Conservation (phyloP, 2,797 vertebrate species). For the Periophthalmus magnuspinnatus region DNA sequence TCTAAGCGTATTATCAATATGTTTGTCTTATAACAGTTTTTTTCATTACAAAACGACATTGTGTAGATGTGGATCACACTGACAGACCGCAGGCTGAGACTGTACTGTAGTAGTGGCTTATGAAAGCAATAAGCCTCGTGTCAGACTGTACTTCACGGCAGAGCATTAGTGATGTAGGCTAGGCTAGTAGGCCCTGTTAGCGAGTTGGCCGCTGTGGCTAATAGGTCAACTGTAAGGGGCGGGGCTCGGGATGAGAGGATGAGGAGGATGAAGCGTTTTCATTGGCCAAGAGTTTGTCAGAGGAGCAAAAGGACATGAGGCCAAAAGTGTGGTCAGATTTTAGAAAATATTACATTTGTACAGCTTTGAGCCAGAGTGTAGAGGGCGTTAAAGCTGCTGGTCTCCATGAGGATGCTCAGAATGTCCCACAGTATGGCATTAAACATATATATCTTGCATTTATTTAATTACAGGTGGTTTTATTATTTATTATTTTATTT, state of each 20-base stretch:
- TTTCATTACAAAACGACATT: background rate
- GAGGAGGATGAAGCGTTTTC: slow-evolving; percentile 51
- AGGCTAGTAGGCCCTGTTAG: slow-evolving; percentile 37
- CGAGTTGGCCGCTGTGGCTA: slow-evolving; percentile 55
- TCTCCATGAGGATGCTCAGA: background rate
- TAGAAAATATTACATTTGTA: background rate
- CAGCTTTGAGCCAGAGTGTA: too few species aligned
- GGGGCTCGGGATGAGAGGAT: slow-evolving; percentile 55
- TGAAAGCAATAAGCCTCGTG: slow-evolving; percentile 37
- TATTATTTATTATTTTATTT: too few species aligned
- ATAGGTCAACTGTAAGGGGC: slow-evolving; percentile 59
- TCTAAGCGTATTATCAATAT: too few species aligned
- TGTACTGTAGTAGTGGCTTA: slow-evolving; percentile 31
- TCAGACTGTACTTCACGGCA: slow-evolving; percentile 47
- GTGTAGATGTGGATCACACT: background rate
- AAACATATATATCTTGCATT: too few species aligned
- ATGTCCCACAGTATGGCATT: too few species aligned
- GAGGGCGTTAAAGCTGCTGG: too few species aligned
- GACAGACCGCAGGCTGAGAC: slow-evolving; percentile 1
- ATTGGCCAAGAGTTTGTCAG: slow-evolving; percentile 28
- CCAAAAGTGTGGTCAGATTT: slow-evolving; percentile 32
- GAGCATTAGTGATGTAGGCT: slow-evolving; percentile 58
- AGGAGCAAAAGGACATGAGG: slow-evolving; percentile 23
- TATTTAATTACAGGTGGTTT: too few species aligned
- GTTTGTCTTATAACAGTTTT: background rate